A percentile compares a stretch with the other conserved stretches of the same genome.
Evolutionary conservation across 2,113 vertebrate genomes (phyloP).

Genomic region (Actenoides hombroni): DNA sequence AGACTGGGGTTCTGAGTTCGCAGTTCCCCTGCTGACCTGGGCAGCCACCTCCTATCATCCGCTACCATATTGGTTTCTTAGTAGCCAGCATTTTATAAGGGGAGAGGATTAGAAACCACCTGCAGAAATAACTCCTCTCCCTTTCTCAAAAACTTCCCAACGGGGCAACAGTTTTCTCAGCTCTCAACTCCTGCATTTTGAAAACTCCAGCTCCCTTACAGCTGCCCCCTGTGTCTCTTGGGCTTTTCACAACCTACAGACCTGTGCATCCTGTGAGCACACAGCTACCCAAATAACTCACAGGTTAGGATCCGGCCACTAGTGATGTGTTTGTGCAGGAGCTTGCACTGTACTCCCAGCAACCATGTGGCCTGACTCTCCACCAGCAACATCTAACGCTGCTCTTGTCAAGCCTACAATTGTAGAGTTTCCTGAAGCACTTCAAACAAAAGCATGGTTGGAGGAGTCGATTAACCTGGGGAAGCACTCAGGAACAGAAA

Average conservation of each 20-base stretch:
- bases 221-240: not conserved
- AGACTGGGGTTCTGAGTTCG: not conserved
- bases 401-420: not conserved
- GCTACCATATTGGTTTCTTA: not conserved
- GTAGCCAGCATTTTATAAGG: not conserved
- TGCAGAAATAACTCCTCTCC: not conserved
- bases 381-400: not conserved
- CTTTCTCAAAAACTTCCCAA: not conserved
- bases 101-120: not conserved
- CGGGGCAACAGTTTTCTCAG: not conserved
- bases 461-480: not conserved
- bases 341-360: not conserved
- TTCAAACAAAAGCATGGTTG: not conserved
- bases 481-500: not conserved
- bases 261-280: not conserved
- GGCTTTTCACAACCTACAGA: not conserved
- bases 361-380: not conserved
- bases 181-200: not conserved
- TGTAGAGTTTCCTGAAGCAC: not conserved
- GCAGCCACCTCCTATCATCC: not conserved
- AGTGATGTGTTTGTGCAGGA: not conserved
- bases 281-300: not conserved
- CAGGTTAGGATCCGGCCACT: not conserved
- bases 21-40: not conserved
- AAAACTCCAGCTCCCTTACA: not conserved